phyloP scores from a whole-genome alignment of 2,797 vertebrate genomes.

The Danio aesculapii region DNA sequence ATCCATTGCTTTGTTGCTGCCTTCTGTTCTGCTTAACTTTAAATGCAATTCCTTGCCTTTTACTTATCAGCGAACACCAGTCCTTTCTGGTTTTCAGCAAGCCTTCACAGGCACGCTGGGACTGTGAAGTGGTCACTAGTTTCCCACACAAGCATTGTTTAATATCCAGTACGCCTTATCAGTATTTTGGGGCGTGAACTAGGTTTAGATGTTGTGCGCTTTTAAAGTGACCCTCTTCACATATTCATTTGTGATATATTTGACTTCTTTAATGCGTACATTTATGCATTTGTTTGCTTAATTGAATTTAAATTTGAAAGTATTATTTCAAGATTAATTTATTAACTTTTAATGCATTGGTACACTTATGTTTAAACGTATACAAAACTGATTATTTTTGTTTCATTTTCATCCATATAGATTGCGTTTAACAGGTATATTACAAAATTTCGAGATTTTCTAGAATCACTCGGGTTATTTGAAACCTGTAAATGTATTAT shows the following conservation, averaged over 20 bases:
- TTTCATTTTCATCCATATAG: neutral
- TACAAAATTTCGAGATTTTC: too few relatives aligned
- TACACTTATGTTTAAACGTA: neutral
- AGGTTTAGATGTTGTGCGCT: neutral
- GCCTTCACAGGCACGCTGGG: neutral
- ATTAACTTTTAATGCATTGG: neutral
- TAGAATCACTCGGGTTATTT: neutral
- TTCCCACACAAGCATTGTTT: neutral
- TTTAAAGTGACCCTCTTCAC: too few relatives aligned
- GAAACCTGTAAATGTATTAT: neutral
- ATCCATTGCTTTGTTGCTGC: neutral
- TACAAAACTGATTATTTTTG: too few relatives aligned
- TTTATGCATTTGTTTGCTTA: too few relatives aligned
- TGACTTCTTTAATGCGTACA: too few relatives aligned
- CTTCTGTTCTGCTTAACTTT: slow-evolving; percentile 33
- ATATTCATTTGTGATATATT: too few relatives aligned
- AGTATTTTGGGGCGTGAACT: slow-evolving; percentile 34
- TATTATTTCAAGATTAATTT: neutral
- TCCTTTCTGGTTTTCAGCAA: slow-evolving; percentile 1
- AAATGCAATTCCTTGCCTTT: neutral
- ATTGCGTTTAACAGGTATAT: neutral
- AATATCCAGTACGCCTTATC: slow-evolving; percentile 5
- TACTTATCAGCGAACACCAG: slow-evolving; percentile 4
- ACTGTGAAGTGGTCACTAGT: neutral
- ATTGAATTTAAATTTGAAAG: neutral